Conservation (phyloP, 2,113 vertebrate genomes). For the Propithecus coquereli region DNA sequence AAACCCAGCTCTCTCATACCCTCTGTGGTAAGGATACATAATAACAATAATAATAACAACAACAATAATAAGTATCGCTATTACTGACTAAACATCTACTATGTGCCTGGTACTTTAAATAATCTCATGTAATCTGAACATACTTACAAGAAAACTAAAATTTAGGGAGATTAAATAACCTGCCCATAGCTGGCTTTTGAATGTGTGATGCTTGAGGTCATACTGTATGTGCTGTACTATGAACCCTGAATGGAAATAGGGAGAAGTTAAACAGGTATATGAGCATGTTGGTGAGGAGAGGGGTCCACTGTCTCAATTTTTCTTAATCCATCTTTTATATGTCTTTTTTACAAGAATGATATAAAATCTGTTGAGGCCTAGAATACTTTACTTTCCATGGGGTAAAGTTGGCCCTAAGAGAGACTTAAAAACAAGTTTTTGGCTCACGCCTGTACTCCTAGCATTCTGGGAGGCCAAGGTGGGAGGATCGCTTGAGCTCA, state of each 20-base stretch:
- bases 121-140: background rate
- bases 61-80: background rate
- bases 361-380: slow-evolving; percentile 13
- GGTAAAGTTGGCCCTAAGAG: background rate
- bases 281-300: background rate
- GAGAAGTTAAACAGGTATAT: background rate
- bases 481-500: too few relatives aligned
- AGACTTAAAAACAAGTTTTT: slow-evolving; percentile 26
- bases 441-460: too few relatives aligned
- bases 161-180: background rate
- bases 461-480: too few relatives aligned
- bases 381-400: background rate
- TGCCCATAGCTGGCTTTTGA: background rate
- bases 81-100: background rate
- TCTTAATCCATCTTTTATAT: background rate
- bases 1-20: slow-evolving; percentile 98
- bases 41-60: background rate
- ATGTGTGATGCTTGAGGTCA: background rate
- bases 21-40: slow-evolving; percentile 91
- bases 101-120: background rate
- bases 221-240: background rate
- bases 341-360: background rate
- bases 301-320: background rate
- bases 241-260: background rate
- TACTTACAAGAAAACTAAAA: background rate